Evolutionary conservation across 2,797 vertebrate species (phyloP).

Genomic region (Hapalemur alaotrensis): DNA sequence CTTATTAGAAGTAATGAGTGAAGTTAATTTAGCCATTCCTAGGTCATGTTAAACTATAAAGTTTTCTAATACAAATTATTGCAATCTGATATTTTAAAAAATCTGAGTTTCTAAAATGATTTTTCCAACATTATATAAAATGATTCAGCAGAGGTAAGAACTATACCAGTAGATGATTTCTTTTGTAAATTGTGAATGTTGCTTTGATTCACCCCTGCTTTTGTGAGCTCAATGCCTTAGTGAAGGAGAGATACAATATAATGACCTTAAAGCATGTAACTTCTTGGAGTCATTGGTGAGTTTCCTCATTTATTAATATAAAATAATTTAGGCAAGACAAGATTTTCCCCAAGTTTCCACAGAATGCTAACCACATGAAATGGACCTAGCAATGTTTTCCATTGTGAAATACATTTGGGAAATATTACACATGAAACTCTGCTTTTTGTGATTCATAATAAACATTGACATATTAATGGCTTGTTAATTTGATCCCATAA

Average conservation of each 20-base stretch:
- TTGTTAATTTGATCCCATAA: neutral
- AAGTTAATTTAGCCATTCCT: neutral
- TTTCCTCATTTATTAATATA: neutral
- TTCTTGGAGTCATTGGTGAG: neutral
- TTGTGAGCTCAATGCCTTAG: neutral
- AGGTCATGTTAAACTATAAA: neutral
- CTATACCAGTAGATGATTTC: neutral
- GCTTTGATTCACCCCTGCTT: neutral
- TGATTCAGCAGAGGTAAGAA: neutral
- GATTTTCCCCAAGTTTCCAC: neutral
- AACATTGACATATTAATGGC: neutral
- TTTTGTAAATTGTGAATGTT: neutral
- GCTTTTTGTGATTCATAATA: neutral
- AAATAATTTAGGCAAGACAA: neutral
- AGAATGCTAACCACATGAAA: neutral
- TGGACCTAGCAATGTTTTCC: neutral
- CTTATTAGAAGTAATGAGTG: neutral
- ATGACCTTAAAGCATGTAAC: neutral
- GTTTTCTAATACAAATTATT: neutral
- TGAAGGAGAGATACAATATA: neutral
- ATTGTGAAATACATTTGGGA: neutral
- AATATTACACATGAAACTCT: neutral
- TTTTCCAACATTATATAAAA: neutral
- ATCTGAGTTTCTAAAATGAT: neutral
- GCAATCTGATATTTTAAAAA: slow-evolving; percentile 3